Base-by-base conservation (phyloP, 2,888 invertebrate genomes). In the Andrena trimmerana region DNA sequence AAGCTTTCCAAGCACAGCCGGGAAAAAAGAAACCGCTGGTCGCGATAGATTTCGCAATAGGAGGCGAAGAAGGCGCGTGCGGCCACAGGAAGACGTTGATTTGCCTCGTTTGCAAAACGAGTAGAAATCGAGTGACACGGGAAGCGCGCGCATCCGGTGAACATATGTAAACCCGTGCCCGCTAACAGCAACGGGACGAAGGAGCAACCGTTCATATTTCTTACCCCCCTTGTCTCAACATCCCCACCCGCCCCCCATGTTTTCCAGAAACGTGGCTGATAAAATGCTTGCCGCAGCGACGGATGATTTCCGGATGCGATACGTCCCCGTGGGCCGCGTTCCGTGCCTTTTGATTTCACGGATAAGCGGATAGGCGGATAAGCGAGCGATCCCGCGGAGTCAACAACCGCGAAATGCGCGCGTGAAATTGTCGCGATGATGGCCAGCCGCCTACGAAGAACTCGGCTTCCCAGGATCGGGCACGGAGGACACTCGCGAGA, bases 61-160 rank as follows among this genome's bases (percentile, higher is more conserved):
- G n/a, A 65, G 33, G 59, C 42, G 33, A 48, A 16, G 13, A 5
- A 33, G 52, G 57, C 54, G 50, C 54, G 48, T 36, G 67, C 20
- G 33, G 33, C 59, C 29, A 31, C 60, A 84, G 85, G 85, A 85
- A 85, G 78, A 78, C 72, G 76, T 68, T 84, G 82, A 85, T 82
- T 86, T 82, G 82, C 74, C 71, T 70, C 33, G 63, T 81, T 83
- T 73, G 76, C 54, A 72, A 88, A 85, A 86, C 67, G 79, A 81
- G 81, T 79, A 81, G 88, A 83, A 88, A 87, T 87, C 85, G 80
- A 87, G 69, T 87, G 87, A 88, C 85, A 85, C 81, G 83, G 87
- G 83, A 80, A 84, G 75, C 66, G 27, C 59, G 13, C 24, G 79
- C 85, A 72, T 81, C 78, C 78, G 85, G 73, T 24, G 50, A 57